A percentile compares a stretch with the other conserved stretches of the same genome.
Conservation (phyloP, 2,888 invertebrate species). For the Spodoptera picta region DNA sequence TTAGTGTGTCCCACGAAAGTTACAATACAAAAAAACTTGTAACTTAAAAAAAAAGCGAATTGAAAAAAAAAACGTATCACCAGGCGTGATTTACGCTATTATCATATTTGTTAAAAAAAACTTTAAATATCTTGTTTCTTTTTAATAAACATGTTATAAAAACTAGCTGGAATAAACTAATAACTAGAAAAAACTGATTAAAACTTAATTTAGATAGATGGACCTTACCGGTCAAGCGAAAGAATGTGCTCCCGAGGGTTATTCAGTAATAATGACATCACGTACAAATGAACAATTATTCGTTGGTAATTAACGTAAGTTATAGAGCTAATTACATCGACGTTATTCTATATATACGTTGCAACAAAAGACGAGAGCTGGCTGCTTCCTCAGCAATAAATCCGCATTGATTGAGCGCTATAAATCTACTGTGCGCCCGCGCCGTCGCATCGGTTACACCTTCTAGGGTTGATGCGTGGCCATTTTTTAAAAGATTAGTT, state of each 20-base stretch:
- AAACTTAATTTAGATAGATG: too few species aligned
- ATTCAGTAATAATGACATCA: conserved; percentile 44
- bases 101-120: too few species aligned
- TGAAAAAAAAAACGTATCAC: too few species aligned
- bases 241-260: neutral
- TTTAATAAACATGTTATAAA: too few species aligned
- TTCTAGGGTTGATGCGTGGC: conserved; percentile 32
- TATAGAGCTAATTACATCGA: conserved; percentile 78
- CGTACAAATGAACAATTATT: conserved; percentile 28
- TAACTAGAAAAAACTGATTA: too few species aligned
- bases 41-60: too few species aligned
- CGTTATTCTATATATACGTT: conserved; percentile 75
- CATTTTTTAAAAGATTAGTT: neutral
- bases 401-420: conserved; percentile 88
- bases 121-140: too few species aligned
- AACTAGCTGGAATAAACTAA: too few species aligned
- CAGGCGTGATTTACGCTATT: too few species aligned
- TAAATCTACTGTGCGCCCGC: conserved; percentile 82
- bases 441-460: conserved; percentile 64
- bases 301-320: conserved; percentile 60
- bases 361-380: conserved; percentile 77
- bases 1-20: too few species aligned
- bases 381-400: conserved; percentile 86
- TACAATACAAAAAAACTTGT: too few species aligned
- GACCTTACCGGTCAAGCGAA: too few species aligned